Evolutionary conservation across 1,140 invertebrate genomes (phyloP), one percentile per base, ranked within the genome.

Genomic region (Cyclina sinensis): DNA sequence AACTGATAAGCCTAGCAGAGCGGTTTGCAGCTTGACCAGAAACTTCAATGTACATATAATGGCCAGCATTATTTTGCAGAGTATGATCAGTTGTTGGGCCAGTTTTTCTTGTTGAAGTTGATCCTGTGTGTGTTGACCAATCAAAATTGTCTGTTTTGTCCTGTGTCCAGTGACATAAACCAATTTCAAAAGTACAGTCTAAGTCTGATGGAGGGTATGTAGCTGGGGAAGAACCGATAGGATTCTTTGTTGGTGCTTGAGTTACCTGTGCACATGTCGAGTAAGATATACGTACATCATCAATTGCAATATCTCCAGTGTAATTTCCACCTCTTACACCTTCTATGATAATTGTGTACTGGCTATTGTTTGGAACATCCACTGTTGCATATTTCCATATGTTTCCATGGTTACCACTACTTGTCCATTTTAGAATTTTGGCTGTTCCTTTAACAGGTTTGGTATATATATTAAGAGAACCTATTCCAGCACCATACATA

Each of bases 271-370:
- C 79, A 73, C 93, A 94, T 14, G 70, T 32, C 27, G 97, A 94
- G n/a, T 93, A 90, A 0, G 78, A 37, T 46, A 95, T 90, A 0
- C 96, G 96, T 30, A 98, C 96, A 89, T 97, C 97, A 94, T 98
- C 97, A 24, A 98, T 96, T 24, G 97, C 97, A 92, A 97, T 97
- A 91, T 97, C 97, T 4, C 97, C 97, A 90, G 97, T 95, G 68
- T 90, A 93, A 81, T 92, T 94, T 79, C 97, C 97, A 24, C 97
- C 97, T 35, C 97, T 96, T 65, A 96, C 96, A 4, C 96, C 97
- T 92, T 97, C 96, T 88, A 97, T 96, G 18, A 97, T 95, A 35
- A 97, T 95, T 94, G 97, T 89, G 70, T 89, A 94, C 39, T 93
- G 62, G 3, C 27, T 57, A 24, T 57, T 82, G 48, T 89, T 65